Conservation (phyloP, 1,140 invertebrate genomes). For the Yoshiicerus persimilis region DNA sequence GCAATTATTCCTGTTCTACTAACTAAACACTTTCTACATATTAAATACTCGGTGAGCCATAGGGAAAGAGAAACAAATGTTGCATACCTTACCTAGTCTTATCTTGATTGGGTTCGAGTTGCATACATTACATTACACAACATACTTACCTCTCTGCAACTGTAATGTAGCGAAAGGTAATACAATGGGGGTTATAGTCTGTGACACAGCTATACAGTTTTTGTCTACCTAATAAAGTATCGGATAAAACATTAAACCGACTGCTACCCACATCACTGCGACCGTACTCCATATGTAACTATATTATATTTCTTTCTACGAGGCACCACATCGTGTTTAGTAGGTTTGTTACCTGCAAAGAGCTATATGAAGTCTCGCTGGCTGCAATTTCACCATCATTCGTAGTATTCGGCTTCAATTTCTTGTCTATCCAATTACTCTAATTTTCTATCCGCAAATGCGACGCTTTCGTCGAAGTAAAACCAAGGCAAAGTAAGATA, state of each 20-base stretch:
- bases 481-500: not conserved
- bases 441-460: not conserved
- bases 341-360: not conserved
- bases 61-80: not conserved
- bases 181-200: not conserved
- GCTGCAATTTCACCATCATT: not conserved
- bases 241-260: not conserved
- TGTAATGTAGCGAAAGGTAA: not conserved
- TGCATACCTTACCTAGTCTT: not conserved
- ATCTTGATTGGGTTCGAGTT: not conserved
- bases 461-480: not conserved
- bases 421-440: not conserved
- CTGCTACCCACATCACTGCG: not conserved
- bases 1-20: too few relatives aligned
- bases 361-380: not conserved
- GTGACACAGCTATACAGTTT: not conserved
- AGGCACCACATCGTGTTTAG: too few relatives aligned
- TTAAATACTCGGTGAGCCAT: not conserved
- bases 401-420: not conserved
- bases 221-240: not conserved
- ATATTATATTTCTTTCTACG: too few relatives aligned
- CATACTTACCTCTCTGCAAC: not conserved
- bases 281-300: not conserved
- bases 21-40: not conserved
- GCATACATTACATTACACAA: not conserved